Conservation (phyloP, 2,797 vertebrate species). For the Gorsachius magnificus region DNA sequence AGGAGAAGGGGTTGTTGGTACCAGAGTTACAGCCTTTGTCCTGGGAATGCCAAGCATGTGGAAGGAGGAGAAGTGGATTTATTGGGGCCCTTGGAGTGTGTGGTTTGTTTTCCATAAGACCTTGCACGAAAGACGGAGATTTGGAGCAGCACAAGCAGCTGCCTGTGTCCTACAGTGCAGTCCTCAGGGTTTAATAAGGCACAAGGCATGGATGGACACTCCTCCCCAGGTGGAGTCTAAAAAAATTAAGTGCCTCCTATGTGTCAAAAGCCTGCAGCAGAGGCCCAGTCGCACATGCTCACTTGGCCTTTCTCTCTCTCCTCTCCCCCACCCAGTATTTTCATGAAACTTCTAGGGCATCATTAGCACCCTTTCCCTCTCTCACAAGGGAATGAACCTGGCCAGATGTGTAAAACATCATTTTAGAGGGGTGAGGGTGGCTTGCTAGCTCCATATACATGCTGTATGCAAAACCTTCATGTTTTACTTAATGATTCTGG, state of each 20-base stretch:
- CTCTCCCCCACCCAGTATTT: not conserved
- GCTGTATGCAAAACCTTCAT: not conserved
- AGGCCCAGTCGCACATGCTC: fast-evolving
- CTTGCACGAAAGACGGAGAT: not conserved
- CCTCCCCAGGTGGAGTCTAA: not conserved
- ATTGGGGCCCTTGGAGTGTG: fast-evolving
- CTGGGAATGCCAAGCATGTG: not conserved
- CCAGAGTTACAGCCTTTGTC: not conserved
- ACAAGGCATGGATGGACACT: not conserved
- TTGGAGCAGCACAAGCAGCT: not conserved
- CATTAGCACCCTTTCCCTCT: not conserved
- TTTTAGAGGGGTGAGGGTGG: not conserved
- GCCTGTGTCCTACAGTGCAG: not conserved
- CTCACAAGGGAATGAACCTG: not conserved
- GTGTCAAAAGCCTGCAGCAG: not conserved
- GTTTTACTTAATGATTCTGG: not conserved
- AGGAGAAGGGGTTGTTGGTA: not conserved
- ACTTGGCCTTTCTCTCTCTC: not conserved
- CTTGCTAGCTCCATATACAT: not conserved
- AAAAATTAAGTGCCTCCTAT: not conserved
- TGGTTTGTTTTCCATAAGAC: not conserved
- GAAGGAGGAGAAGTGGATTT: not conserved
- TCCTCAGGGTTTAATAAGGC: not conserved
- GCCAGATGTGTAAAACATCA: not conserved
- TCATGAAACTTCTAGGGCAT: not conserved